Percentiles rank a stretch among this genome's conserved stretches.
Conservation (phyloP, 2,888 invertebrate species). For the Trachelus troglodyta region DNA sequence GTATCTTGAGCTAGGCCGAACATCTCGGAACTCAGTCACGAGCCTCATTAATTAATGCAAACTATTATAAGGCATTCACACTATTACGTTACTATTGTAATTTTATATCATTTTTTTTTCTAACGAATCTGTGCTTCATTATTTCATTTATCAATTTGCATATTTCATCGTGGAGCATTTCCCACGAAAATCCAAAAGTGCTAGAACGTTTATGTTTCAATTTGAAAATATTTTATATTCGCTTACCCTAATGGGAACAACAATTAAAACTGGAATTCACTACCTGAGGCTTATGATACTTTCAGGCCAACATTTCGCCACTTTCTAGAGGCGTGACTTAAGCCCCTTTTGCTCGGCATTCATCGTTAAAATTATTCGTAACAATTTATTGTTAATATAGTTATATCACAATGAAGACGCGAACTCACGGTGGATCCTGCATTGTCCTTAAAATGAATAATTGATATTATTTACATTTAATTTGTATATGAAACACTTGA, state of each 20-base stretch:
- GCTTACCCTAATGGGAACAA: neutral
- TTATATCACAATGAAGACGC: conserved; percentile 26
- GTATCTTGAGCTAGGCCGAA: conserved; percentile 42
- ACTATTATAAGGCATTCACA: too few relatives aligned
- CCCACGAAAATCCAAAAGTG: too few relatives aligned
- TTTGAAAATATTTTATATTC: neutral
- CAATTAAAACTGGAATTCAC: neutral
- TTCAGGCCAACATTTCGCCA: too few relatives aligned
- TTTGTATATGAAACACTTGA: too few relatives aligned
- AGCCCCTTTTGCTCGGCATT: conserved; percentile 38
- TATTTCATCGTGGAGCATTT: too few relatives aligned
- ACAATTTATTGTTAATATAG: conserved; percentile 13
- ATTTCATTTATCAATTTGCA: too few relatives aligned
- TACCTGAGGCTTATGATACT: too few relatives aligned
- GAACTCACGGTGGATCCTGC: conserved; percentile 20
- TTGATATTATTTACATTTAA: too few relatives aligned
- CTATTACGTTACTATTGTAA: neutral
- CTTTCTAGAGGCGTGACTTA: conserved; percentile 29
- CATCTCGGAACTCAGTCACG: conserved; percentile 27
- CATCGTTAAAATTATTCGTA: conserved; percentile 26
- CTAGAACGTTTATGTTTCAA: too few relatives aligned
- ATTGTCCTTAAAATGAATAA: conserved; percentile 1
- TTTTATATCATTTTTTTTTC: too few relatives aligned
- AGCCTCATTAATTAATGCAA: neutral
- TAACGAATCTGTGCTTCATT: too few relatives aligned